Conservation (phyloP, 1,140 invertebrate species). For the Caenorhabditis brenneri region DNA sequence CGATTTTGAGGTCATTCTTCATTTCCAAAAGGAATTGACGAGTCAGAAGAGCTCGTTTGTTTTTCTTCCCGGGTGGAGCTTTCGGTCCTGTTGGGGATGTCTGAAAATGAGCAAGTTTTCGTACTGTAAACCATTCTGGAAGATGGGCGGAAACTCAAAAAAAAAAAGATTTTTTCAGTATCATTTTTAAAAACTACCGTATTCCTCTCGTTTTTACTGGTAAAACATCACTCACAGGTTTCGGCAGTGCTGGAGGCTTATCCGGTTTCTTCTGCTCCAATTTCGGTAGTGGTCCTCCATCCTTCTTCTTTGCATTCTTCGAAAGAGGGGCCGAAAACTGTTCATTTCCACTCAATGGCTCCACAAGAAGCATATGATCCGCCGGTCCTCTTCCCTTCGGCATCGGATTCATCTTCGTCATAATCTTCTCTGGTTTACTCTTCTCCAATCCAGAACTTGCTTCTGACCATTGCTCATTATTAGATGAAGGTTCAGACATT, state of each 20-base stretch:
- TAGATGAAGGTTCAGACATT: background rate
- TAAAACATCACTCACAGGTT: no score
- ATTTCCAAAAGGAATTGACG: background rate
- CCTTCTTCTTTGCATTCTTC: background rate
- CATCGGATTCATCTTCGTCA: background rate
- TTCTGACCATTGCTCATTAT: background rate
- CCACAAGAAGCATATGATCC: background rate
- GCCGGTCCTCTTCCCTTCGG: background rate
- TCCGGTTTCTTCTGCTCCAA: background rate
- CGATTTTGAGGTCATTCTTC: background rate
- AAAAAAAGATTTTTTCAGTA: no score
- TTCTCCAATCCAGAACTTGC: background rate
- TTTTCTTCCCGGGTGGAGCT: background rate
- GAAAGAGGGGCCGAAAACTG: background rate
- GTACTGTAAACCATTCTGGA: no score
- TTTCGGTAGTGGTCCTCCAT: background rate
- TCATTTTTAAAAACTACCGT: no score
- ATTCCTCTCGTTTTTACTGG: no score
- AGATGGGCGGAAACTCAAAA: no score
- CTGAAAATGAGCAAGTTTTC: no score
- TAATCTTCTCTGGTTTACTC: background rate
- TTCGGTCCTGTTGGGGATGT: background rate
- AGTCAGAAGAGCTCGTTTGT: background rate
- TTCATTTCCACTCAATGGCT: background rate
- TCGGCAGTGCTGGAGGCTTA: no score